phyloP scores from a whole-genome alignment of 2,797 vertebrate genomes.

The Anguilla marmorata region DNA sequence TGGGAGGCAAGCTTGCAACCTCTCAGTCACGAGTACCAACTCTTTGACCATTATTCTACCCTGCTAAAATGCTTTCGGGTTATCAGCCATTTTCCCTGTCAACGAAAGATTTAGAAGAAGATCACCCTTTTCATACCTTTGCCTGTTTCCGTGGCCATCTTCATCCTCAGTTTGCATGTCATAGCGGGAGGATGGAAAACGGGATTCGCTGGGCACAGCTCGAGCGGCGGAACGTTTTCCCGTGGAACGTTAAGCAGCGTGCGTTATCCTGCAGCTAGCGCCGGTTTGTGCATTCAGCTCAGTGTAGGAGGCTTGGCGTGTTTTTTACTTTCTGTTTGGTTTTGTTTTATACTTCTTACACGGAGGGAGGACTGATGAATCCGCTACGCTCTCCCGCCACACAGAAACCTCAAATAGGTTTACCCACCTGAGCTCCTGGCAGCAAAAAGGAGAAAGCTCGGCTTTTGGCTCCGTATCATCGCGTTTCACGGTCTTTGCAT shows the following conservation, averaged over 20 bases:
- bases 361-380: neutral
- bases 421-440: neutral
- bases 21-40: no score
- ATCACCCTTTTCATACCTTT: neutral
- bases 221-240: neutral
- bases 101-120: neutral
- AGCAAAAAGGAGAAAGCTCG: neutral
- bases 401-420: neutral
- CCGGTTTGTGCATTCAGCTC: neutral
- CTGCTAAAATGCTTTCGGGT: neutral
- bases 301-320: neutral
- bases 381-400: neutral
- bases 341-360: neutral
- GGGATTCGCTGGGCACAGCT: neutral
- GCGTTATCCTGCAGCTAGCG: conserved; percentile 18
- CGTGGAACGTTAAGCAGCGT: neutral
- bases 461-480: neutral
- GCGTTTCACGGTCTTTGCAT: neutral
- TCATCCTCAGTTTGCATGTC: neutral
- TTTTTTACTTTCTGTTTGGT: neutral
- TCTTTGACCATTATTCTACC: neutral
- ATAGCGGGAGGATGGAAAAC: neutral
- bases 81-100: neutral
- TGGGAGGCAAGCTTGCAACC: no score
- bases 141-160: neutral